A percentile compares a stretch with the other conserved stretches of the same genome.
Evolutionary conservation across 2,797 vertebrate species (phyloP).

Genomic region (Rachycentron canadum): DNA sequence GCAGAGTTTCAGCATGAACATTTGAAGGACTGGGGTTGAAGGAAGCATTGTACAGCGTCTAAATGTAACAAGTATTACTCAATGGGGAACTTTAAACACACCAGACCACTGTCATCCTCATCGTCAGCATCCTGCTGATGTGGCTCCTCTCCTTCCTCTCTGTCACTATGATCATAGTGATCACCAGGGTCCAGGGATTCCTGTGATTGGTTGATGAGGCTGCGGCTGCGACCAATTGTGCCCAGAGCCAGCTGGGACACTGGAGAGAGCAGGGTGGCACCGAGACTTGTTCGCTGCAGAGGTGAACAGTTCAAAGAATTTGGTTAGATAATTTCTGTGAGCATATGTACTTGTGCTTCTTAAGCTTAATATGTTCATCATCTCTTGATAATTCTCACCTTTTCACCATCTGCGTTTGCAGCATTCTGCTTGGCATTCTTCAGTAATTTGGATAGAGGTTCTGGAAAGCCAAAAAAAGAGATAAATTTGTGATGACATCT

Average conservation of each 20-base stretch:
- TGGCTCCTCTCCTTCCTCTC: slow-evolving; percentile 79
- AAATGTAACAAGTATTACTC: background rate
- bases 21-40: background rate
- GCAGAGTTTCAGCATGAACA: slow-evolving; percentile 25
- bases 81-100: slow-evolving; percentile 61
- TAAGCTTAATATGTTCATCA: background rate
- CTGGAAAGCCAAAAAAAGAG: slow-evolving; percentile 75
- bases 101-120: slow-evolving; percentile 90
- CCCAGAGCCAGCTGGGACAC: slow-evolving; percentile 86
- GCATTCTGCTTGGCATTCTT: slow-evolving; percentile 93
- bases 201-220: slow-evolving; percentile 86
- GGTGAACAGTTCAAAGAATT: slow-evolving; percentile 9
- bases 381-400: slow-evolving; percentile 62
- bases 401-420: slow-evolving; percentile 81
- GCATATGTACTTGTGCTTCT: background rate
- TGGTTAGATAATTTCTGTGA: background rate
- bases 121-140: slow-evolving; percentile 91
- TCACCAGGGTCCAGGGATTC: slow-evolving; percentile 86
- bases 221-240: slow-evolving; percentile 86
- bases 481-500: background rate
- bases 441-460: slow-evolving; percentile 92
- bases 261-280: slow-evolving; percentile 86
- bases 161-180: slow-evolving; percentile 87
- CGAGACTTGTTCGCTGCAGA: slow-evolving; percentile 85
- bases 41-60: background rate